Conservation (phyloP, 2,797 vertebrate species). For the Phrynocephalus guinanensis region DNA sequence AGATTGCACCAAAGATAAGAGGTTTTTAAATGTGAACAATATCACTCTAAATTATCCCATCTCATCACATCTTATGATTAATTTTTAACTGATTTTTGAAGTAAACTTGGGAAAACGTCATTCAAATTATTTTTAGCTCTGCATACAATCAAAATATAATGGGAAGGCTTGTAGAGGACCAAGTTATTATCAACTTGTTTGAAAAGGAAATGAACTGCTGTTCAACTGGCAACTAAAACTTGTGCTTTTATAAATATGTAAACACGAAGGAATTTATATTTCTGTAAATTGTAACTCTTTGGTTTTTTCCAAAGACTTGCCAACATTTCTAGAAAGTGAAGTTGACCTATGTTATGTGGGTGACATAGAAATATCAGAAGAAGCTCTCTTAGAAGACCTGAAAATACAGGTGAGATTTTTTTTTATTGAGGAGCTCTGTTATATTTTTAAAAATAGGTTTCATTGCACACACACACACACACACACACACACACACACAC, state of each 20-base stretch:
- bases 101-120: no score
- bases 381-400: constrained; percentile 87
- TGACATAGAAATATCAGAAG: constrained; percentile 87
- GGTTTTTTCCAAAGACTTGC: constrained; percentile 44
- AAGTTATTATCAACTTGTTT: not conserved
- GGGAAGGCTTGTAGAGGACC: not conserved
- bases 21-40: no score
- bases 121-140: not conserved
- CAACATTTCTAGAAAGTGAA: constrained; percentile 19
- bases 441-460: no score
- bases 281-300: not conserved
- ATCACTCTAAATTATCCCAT: no score
- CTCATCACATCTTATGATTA: no score
- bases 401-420: constrained; percentile 88
- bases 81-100: no score
- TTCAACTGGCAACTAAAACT: not conserved
- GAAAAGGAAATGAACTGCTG: not conserved
- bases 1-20: no score
- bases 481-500: no score
- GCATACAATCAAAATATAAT: not conserved
- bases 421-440: not conserved
- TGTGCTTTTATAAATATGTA: not conserved
- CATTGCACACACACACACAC: no score
- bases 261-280: not conserved
- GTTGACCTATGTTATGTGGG: constrained; percentile 79